These are phyloP conservation scores for Drosophila sturtevanti DNA, from an alignment of 1,140 invertebrate genomes.

Conservation along the genomic window DNA sequence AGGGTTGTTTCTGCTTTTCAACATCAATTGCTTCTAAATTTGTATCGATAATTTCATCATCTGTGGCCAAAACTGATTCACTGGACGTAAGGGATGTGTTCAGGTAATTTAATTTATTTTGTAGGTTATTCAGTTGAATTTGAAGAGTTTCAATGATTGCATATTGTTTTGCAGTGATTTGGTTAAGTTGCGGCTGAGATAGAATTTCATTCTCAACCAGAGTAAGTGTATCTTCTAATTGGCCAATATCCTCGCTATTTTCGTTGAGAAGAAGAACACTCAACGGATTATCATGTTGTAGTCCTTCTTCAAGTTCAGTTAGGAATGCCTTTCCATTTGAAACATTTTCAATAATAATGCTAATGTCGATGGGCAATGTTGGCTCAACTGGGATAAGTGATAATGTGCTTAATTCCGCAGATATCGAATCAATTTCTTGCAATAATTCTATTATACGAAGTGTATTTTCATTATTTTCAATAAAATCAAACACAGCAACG, in stretches of 20 bases:
- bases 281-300: conserved; percentile 51
- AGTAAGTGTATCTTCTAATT: conserved; percentile 53
- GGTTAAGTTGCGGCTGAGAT: conserved; percentile 43
- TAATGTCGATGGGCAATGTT: conserved; percentile 44
- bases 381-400: conserved; percentile 6
- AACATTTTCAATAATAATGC: conserved; percentile 58
- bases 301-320: conserved; percentile 60
- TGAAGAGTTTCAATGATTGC: conserved; percentile 55
- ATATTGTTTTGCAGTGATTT: conserved; percentile 50
- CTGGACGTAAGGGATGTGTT: conserved; percentile 19
- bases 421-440: conserved; percentile 74
- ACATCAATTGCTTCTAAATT: conserved; percentile 4
- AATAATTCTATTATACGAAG: conserved; percentile 72
- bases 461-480: conserved; percentile 64
- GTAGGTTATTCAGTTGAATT: conserved; percentile 48
- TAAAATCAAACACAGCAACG: conserved; percentile 72
- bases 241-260: conserved; percentile 50
- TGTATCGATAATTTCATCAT: conserved; percentile 3
- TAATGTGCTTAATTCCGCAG: conserved; percentile 53
- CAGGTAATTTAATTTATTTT: conserved; percentile 46
- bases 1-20: neutral
- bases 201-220: conserved; percentile 69
- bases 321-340: conserved; percentile 62
- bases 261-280: conserved; percentile 50
- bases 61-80: conserved; percentile 25